Evolutionary conservation across 2,797 vertebrate species (phyloP).

Genomic region (Chromis chromis): DNA sequence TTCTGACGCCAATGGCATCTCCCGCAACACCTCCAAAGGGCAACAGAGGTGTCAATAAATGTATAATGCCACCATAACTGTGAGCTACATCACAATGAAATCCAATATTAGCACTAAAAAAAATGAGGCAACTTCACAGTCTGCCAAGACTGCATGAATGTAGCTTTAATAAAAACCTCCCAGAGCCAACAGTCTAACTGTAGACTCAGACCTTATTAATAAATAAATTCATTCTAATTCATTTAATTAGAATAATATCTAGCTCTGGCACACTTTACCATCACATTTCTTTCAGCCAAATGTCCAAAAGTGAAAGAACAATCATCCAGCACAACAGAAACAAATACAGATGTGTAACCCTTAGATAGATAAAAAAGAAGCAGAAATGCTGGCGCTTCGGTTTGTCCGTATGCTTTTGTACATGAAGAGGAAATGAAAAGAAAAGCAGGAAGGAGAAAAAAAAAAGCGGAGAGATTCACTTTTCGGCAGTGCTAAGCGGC

Average conservation of each 20-base stretch:
- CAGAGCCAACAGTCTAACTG: neutral
- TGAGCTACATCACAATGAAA: neutral
- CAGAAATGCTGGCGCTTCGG: neutral
- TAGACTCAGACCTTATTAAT: neutral
- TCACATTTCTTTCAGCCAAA: conserved; percentile 7
- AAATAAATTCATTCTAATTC: neutral
- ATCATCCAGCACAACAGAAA: neutral
- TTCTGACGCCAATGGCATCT: no score
- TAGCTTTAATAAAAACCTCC: neutral
- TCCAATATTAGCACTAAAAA: neutral
- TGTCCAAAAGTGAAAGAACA: conserved; percentile 4
- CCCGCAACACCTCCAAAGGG: no score
- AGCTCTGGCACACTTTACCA: neutral
- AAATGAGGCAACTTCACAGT: neutral
- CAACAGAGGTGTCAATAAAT: no score
- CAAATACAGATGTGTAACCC: neutral
- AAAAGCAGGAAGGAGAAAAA: neutral
- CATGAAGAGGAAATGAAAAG: neutral
- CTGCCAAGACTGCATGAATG: neutral
- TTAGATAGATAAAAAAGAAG: conserved; percentile 8
- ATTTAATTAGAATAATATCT: conserved; percentile 3
- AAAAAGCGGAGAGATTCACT: conserved; percentile 19
- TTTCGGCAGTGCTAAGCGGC: conserved; percentile 43
- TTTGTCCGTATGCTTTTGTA: neutral
- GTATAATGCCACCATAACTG: no score